Conservation (phyloP, 2,113 vertebrate species). For the Pholis gunnellus region DNA sequence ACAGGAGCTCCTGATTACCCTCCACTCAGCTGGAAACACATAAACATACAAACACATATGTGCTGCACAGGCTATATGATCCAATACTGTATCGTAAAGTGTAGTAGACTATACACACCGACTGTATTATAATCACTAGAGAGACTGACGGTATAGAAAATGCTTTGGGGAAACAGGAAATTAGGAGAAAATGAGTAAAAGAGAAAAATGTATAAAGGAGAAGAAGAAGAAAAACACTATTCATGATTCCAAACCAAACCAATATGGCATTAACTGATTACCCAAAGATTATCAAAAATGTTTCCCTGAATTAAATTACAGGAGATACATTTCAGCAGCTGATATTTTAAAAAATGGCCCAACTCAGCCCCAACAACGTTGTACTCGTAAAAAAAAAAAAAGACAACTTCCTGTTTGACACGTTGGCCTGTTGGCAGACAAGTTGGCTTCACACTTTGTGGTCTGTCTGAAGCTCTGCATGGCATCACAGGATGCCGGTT, state of each 20-base stretch:
- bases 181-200: neutral
- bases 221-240: neutral
- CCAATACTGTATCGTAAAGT: neutral
- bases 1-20: constrained; percentile 29
- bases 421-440: constrained; percentile 5
- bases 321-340: neutral
- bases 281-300: neutral
- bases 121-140: neutral
- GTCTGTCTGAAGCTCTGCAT: constrained; percentile 17
- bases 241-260: neutral
- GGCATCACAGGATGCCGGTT: constrained; percentile 11
- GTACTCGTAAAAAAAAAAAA: neutral
- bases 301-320: neutral
- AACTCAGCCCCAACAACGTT: neutral
- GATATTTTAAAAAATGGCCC: neutral
- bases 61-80: neutral
- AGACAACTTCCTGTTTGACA: constrained; percentile 10
- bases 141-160: neutral
- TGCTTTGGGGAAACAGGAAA: neutral
- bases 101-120: neutral
- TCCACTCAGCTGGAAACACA: constrained; percentile 17
- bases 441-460: constrained; percentile 15
- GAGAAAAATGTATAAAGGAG: too few species aligned
- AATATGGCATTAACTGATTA: neutral
- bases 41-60: neutral